Base-by-base conservation (phyloP, 2,113 vertebrate species). In the Pomatorhinus ruficollis region DNA sequence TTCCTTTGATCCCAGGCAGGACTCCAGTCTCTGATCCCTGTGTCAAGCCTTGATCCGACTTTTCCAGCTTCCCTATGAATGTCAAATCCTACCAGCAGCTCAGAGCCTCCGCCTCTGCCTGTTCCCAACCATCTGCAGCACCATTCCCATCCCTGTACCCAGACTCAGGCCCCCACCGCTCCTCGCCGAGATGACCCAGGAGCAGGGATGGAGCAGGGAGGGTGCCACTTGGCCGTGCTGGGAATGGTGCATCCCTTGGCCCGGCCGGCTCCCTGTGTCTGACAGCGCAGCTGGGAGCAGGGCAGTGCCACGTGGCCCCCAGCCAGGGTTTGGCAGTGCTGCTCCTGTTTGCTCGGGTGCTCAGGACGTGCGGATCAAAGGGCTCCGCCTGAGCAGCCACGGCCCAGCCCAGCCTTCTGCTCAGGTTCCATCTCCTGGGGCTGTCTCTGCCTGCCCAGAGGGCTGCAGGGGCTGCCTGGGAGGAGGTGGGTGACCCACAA, bases 331-430 rank as follows among this genome's bases (percentile, higher is more conserved):
- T 77, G 68, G 70, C 83, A 40, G 3, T 12, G 94, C 84, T 40
- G 83, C 93, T 63, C 91, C 93, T 97, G 97, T 97, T 95, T 88
- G 27, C 47, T 96, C 89, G 84, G 84, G 95, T 90, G 75, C 89
- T 93, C 56, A 1, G 59, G 95, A 95, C 57, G 57, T 60, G 30
- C 57, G 16, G 91, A 98, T 97, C 97, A 98, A 97, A 98, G 97
- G 65, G 9, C 90, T 71, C 49, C 24, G 40, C 57, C 15, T 86
- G 96, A 98, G 96, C 95, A 93, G 56, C 31, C 69, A 7, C 11
- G 2, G 87, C 88, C 93, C 85, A 91, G 95, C 96, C 93, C 96
- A 45, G 65, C 42, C 47, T 37, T 93, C 88, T 72, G 90, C 87
- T 93, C 94, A n/a, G 11, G 15, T 80, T 92, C 96, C 20, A 37